These are phyloP conservation scores for Anarhynchus alexandrinus DNA, from an alignment of 2,113 vertebrate genomes.

Conservation along the genomic window DNA sequence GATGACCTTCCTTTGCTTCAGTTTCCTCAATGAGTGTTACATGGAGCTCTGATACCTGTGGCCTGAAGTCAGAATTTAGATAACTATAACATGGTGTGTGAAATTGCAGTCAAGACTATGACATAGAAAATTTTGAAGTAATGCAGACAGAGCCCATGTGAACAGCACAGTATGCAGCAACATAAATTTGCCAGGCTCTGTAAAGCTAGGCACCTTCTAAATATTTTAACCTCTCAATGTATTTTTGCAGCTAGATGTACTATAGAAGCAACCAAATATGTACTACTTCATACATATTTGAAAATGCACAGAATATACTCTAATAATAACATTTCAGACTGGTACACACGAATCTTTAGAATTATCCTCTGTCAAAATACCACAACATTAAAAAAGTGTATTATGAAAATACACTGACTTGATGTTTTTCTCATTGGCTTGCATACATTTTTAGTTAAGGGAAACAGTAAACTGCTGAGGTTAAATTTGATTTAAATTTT, in stretches of 20 bases:
- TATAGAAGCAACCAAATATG: not conserved
- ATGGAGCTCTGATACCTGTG: not conserved
- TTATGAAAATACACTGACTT: not conserved
- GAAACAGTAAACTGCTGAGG: not conserved
- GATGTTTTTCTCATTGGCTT: not conserved
- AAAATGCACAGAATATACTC: not conserved
- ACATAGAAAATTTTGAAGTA: not conserved
- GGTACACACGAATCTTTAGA: not conserved
- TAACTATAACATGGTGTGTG: not conserved
- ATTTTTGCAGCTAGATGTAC: not conserved
- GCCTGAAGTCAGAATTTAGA: not conserved
- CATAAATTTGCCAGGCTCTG: not conserved
- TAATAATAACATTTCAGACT: not conserved
- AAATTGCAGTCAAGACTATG: not conserved
- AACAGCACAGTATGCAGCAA: not conserved
- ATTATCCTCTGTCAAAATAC: not conserved
- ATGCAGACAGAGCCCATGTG: not conserved
- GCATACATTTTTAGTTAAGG: not conserved
- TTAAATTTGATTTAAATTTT: conserved; percentile 20
- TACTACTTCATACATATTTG: not conserved
- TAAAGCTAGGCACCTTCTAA: not conserved
- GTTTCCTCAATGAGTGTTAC: not conserved
- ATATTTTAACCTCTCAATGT: not conserved
- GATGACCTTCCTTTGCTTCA: not conserved
- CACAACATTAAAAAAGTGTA: not conserved